Evolutionary conservation across 2,797 vertebrate genomes (phyloP), one percentile per base, ranked within the genome.

Genomic region (Myiothlypis coronata): DNA sequence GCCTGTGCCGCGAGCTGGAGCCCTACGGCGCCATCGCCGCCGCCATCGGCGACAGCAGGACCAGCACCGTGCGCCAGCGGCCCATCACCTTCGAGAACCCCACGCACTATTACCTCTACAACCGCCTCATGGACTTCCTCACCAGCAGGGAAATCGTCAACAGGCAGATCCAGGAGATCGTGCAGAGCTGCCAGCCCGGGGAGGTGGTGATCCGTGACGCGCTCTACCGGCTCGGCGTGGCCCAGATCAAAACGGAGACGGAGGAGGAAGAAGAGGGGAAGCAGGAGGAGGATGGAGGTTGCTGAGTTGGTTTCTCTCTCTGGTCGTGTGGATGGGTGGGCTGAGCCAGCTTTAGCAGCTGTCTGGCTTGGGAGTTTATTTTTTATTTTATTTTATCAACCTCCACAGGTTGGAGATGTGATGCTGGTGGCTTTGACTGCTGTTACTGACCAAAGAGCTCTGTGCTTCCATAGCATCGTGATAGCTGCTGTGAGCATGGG

Each of bases 101-200:
- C 1, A 99, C 99, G 1, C 99, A 99, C 96, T 99, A 99, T 98
- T 99, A 99, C 98, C 98, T 99, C 89, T 99, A 99, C 97, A 99
- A 99, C 97, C 98, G 99, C 41, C 98, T 99, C 94, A 83, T 99
- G 82, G 99, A 99, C 97, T 99, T 99, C 97, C 98, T 99, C 95
- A 98, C 98, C 91, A 99, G 99, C 97, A 98, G 98, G 20, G 99
- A 99, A 49, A 98, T 99, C 0, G 99, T 99, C 61, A 99, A 98
- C 92, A 97, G 98, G 93, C 99, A 99, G 97, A 99, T 99, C 96
- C 98, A 97, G 52, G 98, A 99, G 46, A 98, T 99, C 9, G 98
- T 99, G 59, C 98, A 98, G 96, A 98, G 98, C 95, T 99, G 99
- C 93, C 99, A 99, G 92, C 98, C 99, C 0, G 99, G 99, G 8